A percentile compares a stretch with the other conserved stretches of the same genome.
Evolutionary conservation across 2,113 vertebrate genomes (phyloP).

Genomic region (Marcusenius ussheri): DNA sequence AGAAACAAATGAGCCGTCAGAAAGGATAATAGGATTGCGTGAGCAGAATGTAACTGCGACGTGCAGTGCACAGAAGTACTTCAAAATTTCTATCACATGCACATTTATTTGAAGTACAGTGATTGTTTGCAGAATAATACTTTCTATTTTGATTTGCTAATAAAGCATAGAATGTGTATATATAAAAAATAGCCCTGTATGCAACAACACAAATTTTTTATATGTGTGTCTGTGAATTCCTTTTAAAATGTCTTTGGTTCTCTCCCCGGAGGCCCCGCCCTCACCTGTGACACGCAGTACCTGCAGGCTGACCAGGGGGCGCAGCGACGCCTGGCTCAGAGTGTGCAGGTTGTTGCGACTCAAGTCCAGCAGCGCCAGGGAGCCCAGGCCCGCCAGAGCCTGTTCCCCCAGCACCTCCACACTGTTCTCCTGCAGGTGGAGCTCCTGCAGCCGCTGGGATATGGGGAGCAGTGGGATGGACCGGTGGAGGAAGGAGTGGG

Average conservation of each 20-base stretch:
- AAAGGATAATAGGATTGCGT: background rate
- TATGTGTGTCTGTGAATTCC: background rate
- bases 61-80: background rate
- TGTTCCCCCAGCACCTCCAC: conserved; percentile 73
- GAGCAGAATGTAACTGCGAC: background rate
- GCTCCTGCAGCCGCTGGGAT: conserved; percentile 77
- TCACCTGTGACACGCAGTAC: conserved; percentile 77
- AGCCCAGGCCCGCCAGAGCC: conserved; percentile 74
- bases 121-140: background rate
- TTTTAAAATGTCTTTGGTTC: background rate
- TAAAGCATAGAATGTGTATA: background rate
- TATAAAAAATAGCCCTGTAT: background rate
- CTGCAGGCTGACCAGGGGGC: conserved; percentile 79
- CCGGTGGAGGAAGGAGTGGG: background rate
- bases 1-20: background rate
- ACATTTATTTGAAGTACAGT: background rate
- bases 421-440: conserved; percentile 82
- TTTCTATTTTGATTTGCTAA: background rate
- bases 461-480: background rate
- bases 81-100: background rate
- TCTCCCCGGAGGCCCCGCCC: background rate
- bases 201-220: background rate
- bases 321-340: conserved; percentile 66
- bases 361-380: conserved; percentile 79
- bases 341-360: conserved; percentile 80